Percentiles rank a stretch among this genome's conserved stretches.
Evolutionary conservation across 2,113 vertebrate species (phyloP).

Genomic region (Microtus montanus): DNA sequence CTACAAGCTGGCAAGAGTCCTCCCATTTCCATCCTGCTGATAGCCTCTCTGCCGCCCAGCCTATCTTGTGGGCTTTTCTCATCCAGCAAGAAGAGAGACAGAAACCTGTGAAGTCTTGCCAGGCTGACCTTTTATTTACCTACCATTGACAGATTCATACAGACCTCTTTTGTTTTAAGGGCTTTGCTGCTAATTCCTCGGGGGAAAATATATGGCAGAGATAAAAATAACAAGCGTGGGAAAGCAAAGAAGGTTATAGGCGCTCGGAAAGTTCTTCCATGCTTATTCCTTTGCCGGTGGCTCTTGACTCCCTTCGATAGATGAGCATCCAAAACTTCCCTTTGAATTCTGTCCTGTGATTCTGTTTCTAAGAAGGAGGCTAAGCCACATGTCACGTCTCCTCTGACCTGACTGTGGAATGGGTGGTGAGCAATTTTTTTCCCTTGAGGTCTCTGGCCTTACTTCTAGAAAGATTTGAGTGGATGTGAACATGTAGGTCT

Average conservation of each 20-base stretch:
- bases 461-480: background rate
- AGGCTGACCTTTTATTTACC: constrained; percentile 62
- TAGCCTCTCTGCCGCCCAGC: background rate
- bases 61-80: constrained; percentile 50
- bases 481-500: background rate
- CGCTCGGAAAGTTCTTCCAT: constrained; percentile 32
- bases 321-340: background rate
- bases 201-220: constrained; percentile 45
- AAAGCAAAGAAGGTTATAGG: constrained; percentile 56
- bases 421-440: background rate
- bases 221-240: constrained; percentile 68
- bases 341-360: constrained; percentile 50
- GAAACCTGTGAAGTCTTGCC: constrained; percentile 60
- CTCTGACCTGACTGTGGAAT: background rate
- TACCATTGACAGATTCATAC: constrained; percentile 57
- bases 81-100: constrained; percentile 50
- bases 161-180: constrained; percentile 64
- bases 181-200: constrained; percentile 64
- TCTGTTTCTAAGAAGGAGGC: constrained; percentile 35
- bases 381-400: constrained; percentile 11
- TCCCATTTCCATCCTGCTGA: background rate
- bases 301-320: constrained; percentile 46
- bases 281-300: constrained; percentile 23
- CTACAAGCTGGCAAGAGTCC: background rate
- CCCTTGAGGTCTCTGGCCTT: background rate